A percentile compares a stretch with the other conserved stretches of the same genome.
phyloP scores from a whole-genome alignment of 2,797 vertebrate species.

The Sciurus carolinensis region DNA sequence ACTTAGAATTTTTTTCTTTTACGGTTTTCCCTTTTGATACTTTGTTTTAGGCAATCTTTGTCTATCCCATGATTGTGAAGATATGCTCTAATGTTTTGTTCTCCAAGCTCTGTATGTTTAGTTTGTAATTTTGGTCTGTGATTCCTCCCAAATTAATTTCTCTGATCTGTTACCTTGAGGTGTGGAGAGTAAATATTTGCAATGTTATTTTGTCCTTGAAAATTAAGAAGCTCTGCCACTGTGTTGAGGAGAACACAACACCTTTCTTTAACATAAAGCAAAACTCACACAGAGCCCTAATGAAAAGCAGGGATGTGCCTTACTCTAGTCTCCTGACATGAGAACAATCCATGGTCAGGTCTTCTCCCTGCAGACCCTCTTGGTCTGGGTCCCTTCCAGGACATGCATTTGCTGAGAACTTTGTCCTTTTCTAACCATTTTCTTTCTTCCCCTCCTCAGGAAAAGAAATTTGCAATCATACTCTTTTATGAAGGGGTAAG shows the following conservation, averaged over 20 bases:
- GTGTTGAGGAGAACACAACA: background rate
- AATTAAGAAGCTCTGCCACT: background rate
- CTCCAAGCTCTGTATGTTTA: background rate
- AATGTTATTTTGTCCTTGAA: slow-evolving; percentile 24
- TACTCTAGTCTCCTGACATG: background rate
- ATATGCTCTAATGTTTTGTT: background rate
- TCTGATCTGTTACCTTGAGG: background rate
- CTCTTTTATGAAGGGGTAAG: background rate
- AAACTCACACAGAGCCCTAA: background rate
- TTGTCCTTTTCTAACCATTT: background rate
- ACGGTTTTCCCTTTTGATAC: background rate
- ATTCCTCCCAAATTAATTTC: background rate
- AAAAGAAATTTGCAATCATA: background rate
- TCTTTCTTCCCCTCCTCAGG: background rate
- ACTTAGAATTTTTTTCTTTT: background rate
- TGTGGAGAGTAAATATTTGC: background rate
- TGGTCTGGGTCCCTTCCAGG: background rate
- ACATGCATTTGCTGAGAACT: background rate
- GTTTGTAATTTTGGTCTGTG: background rate
- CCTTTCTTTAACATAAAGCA: background rate
- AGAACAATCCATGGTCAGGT: background rate
- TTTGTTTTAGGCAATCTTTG: background rate
- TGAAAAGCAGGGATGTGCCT: background rate
- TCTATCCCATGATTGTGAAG: background rate
- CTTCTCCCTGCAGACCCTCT: background rate